Evolutionary conservation across 2,888 invertebrate genomes (phyloP).

Genomic region (Netelia inedita): DNA sequence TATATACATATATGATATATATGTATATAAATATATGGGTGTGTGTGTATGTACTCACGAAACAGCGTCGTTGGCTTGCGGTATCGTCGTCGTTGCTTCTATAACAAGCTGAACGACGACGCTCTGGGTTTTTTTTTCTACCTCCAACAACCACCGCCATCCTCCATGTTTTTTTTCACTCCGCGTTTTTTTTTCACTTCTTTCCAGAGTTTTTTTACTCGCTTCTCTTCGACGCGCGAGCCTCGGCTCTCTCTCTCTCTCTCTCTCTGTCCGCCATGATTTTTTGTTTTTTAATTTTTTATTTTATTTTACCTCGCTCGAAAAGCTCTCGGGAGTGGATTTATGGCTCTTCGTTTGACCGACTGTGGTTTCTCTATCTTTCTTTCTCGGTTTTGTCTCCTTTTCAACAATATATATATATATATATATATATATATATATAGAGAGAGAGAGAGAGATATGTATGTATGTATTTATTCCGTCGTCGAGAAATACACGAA

Average conservation of each 20-base stretch:
- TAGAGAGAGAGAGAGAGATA: too few species aligned
- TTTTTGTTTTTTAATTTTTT: constrained; percentile 55
- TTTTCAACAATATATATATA: neutral
- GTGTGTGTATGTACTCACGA: neutral
- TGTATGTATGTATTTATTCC: neutral
- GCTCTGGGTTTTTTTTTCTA: constrained; percentile 66
- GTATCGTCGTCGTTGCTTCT: constrained; percentile 70
- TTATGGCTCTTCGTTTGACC: constrained; percentile 84
- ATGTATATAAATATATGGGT: neutral
- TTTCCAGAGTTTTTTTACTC: constrained; percentile 76
- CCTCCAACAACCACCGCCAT: constrained; percentile 51
- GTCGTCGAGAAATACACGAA: constrained; percentile 13
- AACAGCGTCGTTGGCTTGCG: constrained; percentile 58
- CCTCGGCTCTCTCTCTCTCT: constrained; percentile 17
- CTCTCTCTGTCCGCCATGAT: constrained; percentile 23
- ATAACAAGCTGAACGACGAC: constrained; percentile 75
- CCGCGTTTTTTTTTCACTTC: constrained; percentile 7
- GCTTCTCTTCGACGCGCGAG: constrained; percentile 53
- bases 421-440: neutral
- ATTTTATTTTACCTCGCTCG: constrained; percentile 66
- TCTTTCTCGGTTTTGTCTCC: constrained; percentile 42
- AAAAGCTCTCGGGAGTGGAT: constrained; percentile 81
- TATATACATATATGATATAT: neutral
- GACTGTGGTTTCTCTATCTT: constrained; percentile 81
- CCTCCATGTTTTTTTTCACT: constrained; percentile 47